These are phyloP conservation scores for Pseudocheirus occidentalis DNA, from an alignment of 2,797 vertebrate genomes.

Conservation along the genomic window DNA sequence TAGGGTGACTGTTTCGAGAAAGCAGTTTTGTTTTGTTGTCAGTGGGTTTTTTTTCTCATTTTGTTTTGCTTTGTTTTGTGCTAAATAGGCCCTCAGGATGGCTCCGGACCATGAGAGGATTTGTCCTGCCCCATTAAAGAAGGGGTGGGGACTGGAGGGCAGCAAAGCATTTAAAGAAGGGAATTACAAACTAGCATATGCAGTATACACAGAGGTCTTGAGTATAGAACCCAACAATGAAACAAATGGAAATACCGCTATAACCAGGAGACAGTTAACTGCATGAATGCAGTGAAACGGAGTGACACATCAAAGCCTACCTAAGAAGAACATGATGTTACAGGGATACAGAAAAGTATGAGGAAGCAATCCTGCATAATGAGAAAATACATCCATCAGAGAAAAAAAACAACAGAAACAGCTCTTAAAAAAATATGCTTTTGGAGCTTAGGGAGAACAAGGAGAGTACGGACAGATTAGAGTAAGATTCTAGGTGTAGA, in stretches of 20 bases:
- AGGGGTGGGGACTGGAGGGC: slow-evolving; percentile 86
- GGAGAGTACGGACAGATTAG: slow-evolving; percentile 90
- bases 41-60: neutral
- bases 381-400: slow-evolving; percentile 98
- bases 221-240: slow-evolving; percentile 98
- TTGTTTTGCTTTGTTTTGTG: slow-evolving; percentile 69
- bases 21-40: slow-evolving; percentile 91
- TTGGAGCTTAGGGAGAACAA: slow-evolving; percentile 97
- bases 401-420: slow-evolving; percentile 98
- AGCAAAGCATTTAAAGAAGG: slow-evolving; percentile 97
- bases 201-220: slow-evolving; percentile 95
- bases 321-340: slow-evolving; percentile 97
- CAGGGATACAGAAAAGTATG: slow-evolving; percentile 96
- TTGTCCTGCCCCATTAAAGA: slow-evolving; percentile 88
- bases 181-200: slow-evolving; percentile 92
- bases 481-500: slow-evolving; percentile 97
- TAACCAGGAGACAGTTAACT: slow-evolving; percentile 96
- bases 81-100: slow-evolving; percentile 95
- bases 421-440: slow-evolving; percentile 95
- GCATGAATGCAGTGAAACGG: slow-evolving; percentile 94
- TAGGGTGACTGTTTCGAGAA: slow-evolving; percentile 98
- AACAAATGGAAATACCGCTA: slow-evolving; percentile 98
- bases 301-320: slow-evolving; percentile 96
- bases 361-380: slow-evolving; percentile 96
- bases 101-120: slow-evolving; percentile 97